Conservation (phyloP, 1,140 invertebrate species). For the Galendromus occidentalis region DNA sequence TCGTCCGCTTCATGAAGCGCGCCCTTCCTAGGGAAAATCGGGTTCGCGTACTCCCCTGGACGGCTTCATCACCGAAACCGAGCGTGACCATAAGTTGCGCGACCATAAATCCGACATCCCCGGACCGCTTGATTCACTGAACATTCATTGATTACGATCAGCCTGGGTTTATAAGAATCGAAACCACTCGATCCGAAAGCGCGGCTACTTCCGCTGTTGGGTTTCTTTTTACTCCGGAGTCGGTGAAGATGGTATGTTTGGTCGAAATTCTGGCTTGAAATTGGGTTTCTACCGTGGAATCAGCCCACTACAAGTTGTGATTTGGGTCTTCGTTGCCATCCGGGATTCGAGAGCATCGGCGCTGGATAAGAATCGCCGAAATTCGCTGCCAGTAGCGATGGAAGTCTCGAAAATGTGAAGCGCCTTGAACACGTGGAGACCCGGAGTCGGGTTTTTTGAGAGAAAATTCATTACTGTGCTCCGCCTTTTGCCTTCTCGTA, state of each 20-base stretch:
- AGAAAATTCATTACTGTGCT: background rate
- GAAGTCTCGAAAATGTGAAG: background rate
- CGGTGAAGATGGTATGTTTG: constrained; percentile 4
- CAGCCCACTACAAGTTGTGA: background rate
- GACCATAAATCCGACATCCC: no score
- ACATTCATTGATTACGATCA: no score
- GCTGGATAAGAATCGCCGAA: background rate
- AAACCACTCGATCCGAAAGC: background rate
- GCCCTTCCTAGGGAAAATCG: no score
- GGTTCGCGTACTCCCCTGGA: no score
- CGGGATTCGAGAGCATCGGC: background rate
- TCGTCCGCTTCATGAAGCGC: no score
- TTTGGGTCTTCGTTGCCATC: background rate
- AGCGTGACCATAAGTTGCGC: no score
- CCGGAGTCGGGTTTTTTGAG: background rate
- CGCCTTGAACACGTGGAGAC: background rate
- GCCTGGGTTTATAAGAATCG: background rate
- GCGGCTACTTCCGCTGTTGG: background rate
- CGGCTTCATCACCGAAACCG: no score
- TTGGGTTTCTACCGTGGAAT: background rate
- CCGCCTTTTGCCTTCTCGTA: background rate
- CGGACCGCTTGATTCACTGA: no score
- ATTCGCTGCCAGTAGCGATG: background rate
- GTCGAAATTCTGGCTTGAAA: background rate
- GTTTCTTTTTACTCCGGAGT: background rate